Percentiles rank a stretch among this genome's conserved stretches.
phyloP scores from a whole-genome alignment of 35 echinoderm and acorn worm species.

The Diadema setosum region DNA sequence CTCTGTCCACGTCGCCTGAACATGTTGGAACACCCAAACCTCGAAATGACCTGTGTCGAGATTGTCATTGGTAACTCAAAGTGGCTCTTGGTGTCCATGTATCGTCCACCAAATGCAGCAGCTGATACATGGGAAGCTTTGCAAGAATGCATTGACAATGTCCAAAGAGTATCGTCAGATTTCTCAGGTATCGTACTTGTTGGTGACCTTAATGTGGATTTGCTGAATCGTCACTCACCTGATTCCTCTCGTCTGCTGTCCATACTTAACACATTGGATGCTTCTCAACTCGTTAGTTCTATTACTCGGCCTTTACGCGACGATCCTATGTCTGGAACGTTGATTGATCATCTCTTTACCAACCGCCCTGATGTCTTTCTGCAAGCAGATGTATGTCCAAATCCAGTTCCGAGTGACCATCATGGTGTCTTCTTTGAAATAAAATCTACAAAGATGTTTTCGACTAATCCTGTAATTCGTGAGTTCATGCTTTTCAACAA shows the following conservation, averaged over 20 bases:
- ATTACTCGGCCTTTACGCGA: too few species aligned
- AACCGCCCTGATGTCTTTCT: not conserved
- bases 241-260: not conserved
- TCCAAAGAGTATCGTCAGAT: not conserved
- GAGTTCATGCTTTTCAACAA: too few species aligned
- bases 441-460: not conserved
- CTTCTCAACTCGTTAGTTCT: not conserved
- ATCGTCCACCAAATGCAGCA: not conserved
- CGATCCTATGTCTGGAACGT: not conserved
- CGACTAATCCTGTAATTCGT: not conserved
- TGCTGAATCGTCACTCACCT: not conserved
- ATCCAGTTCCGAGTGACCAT: constrained; percentile 19
- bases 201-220: constrained; percentile 3
- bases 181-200: not conserved
- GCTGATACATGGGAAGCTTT: not conserved
- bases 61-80: not conserved
- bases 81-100: not conserved
- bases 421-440: not conserved
- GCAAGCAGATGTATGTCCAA: not conserved
- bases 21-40: not conserved
- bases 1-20: not conserved
- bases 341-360: constrained; percentile 23
- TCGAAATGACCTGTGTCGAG: not conserved
- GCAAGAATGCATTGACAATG: not conserved
- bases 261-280: not conserved